Evolutionary conservation across 2,113 vertebrate genomes (phyloP).

Genomic region (Plecturocebus donacophilus): DNA sequence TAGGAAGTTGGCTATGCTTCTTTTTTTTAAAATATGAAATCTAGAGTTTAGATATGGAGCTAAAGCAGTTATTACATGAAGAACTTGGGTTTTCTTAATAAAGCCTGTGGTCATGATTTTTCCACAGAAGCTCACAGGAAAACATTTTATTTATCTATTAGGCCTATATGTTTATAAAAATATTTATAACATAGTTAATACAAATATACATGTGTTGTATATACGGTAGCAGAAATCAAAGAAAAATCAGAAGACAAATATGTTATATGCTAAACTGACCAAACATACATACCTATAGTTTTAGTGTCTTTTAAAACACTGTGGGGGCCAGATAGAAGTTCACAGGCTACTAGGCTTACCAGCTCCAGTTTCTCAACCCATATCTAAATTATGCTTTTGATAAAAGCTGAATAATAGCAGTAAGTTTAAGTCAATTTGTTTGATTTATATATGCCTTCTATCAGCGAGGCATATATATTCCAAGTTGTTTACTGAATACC

Average conservation of each 20-base stretch:
- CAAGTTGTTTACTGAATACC: neutral
- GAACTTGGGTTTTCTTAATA: neutral
- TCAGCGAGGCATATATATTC: neutral
- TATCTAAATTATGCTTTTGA: neutral
- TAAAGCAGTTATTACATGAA: neutral
- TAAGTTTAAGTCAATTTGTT: constrained; percentile 9
- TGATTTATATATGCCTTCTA: neutral
- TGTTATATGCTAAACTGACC: neutral
- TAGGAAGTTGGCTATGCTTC: neutral
- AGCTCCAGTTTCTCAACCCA: neutral
- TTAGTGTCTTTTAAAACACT: neutral
- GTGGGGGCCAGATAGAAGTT: neutral
- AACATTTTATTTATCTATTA: neutral
- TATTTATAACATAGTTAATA: constrained; percentile 10
- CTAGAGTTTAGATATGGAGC: neutral
- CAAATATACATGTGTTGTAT: neutral
- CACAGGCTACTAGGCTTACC: neutral
- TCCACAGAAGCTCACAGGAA: neutral
- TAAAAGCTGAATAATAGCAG: neutral
- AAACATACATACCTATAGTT: neutral
- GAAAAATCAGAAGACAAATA: neutral
- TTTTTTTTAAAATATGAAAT: constrained; percentile 23
- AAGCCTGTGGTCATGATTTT: constrained; percentile 7
- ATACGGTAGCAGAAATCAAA: neutral
- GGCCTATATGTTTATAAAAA: constrained; percentile 5